A percentile compares a stretch with the other conserved stretches of the same genome.
These are phyloP conservation scores for Cosmia trapezina DNA, from an alignment of 2,888 invertebrate genomes.

Conservation along the genomic window DNA sequence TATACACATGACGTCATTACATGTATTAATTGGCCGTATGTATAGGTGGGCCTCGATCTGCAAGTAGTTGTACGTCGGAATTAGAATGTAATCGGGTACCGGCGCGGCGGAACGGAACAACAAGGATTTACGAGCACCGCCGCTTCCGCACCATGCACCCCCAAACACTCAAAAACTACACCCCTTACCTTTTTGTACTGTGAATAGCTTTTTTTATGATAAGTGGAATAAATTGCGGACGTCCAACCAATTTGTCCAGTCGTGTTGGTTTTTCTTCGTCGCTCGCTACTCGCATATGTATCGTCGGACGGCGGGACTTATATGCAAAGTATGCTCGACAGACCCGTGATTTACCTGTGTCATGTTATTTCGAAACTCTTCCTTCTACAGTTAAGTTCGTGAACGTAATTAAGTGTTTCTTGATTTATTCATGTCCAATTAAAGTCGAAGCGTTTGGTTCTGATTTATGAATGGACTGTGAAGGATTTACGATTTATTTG, in stretches of 20 bases:
- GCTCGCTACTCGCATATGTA: constrained; percentile 46
- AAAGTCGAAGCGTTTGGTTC: constrained; percentile 48
- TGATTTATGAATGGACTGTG: constrained; percentile 51
- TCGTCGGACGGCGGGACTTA: constrained; percentile 31
- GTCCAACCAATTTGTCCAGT: constrained; percentile 64
- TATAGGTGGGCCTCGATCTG: constrained; percentile 61
- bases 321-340: constrained; percentile 47
- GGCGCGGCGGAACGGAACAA: constrained; percentile 70
- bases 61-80: constrained; percentile 66
- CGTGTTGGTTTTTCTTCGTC: constrained; percentile 53
- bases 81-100: constrained; percentile 75
- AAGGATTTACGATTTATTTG: constrained; percentile 53
- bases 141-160: constrained; percentile 75
- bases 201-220: constrained; percentile 71
- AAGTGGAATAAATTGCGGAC: constrained; percentile 65
- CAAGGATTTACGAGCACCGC: constrained; percentile 74
- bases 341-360: constrained; percentile 39
- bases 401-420: constrained; percentile 54
- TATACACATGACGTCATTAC: constrained; percentile 52
- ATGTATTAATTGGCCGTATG: constrained; percentile 71
- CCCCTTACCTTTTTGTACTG: constrained; percentile 66
- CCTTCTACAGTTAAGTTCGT: constrained; percentile 38
- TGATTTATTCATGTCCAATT: constrained; percentile 64
- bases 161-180: constrained; percentile 75
- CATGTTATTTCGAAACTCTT: constrained; percentile 37